Percentiles rank a stretch among this genome's conserved stretches.
Evolutionary conservation across 2,113 vertebrate species (phyloP).

Genomic region (Xiphorhynchus elegans): DNA sequence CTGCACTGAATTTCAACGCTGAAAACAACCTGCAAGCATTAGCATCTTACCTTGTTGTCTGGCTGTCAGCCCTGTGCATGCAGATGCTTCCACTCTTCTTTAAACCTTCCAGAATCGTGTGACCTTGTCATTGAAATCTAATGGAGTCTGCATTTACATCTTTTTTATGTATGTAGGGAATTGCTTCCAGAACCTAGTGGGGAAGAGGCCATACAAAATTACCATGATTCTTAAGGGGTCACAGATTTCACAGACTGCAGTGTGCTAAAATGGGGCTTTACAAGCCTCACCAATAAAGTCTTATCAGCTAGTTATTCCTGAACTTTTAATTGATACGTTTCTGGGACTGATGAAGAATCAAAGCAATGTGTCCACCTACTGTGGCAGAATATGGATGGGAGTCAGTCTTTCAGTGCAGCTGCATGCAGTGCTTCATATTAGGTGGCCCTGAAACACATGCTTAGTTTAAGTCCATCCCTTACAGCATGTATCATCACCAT

Average conservation of each 20-base stretch:
- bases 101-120: background rate
- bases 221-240: background rate
- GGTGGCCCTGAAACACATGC: background rate
- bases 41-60: background rate
- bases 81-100: background rate
- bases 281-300: background rate
- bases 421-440: rapidly evolving
- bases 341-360: background rate
- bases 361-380: rapidly evolving
- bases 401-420: background rate
- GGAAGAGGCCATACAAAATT: background rate
- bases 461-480: background rate
- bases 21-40: background rate
- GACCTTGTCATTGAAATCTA: background rate
- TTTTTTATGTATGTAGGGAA: background rate
- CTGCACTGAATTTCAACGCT: background rate
- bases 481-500: background rate
- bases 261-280: background rate
- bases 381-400: rapidly evolving
- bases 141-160: background rate
- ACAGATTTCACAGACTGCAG: background rate
- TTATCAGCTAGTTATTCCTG: background rate
- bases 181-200: background rate
- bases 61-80: background rate
- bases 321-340: background rate